Conservation (phyloP, 2,888 invertebrate species). For the Endotricha flammealis region DNA sequence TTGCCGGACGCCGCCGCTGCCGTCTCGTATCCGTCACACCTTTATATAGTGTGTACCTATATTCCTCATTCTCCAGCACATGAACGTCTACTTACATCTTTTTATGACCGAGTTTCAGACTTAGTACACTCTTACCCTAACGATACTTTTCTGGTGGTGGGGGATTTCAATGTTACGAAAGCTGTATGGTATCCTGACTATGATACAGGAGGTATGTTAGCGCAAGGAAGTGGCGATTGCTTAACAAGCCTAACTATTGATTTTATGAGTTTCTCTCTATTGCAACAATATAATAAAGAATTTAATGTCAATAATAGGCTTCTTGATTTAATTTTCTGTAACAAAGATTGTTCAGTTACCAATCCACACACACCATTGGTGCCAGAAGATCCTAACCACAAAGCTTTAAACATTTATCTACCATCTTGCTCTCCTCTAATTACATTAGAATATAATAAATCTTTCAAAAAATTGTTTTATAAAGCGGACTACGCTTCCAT, state of each 20-base stretch:
- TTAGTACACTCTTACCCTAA: not conserved
- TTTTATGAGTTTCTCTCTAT: not conserved
- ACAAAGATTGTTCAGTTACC: not conserved
- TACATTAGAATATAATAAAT: not conserved
- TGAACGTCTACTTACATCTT: too few species aligned
- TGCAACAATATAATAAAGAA: slow-evolving; percentile 4
- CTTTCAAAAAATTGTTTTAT: slow-evolving; percentile 1
- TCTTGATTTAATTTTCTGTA: slow-evolving; percentile 8
- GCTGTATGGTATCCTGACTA: not conserved
- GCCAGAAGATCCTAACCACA: slow-evolving; percentile 7
- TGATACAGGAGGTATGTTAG: not conserved
- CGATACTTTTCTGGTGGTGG: not conserved
- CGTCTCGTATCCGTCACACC: not conserved
- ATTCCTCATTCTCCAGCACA: slow-evolving; percentile 1
- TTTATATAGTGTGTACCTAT: not conserved
- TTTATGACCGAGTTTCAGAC: too few species aligned
- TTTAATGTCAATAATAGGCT: slow-evolving; percentile 3
- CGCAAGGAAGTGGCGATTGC: not conserved
- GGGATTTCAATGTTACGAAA: not conserved
- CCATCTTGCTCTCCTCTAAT: not conserved
- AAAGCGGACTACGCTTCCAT: slow-evolving; percentile 3
- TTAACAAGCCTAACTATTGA: not conserved
- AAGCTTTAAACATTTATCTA: not conserved
- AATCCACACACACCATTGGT: not conserved
- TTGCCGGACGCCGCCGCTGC: not conserved